Evolutionary conservation across 1,140 invertebrate species (phyloP), one percentile per base, ranked within the genome.

Genomic region (Hormaphis cornu): DNA sequence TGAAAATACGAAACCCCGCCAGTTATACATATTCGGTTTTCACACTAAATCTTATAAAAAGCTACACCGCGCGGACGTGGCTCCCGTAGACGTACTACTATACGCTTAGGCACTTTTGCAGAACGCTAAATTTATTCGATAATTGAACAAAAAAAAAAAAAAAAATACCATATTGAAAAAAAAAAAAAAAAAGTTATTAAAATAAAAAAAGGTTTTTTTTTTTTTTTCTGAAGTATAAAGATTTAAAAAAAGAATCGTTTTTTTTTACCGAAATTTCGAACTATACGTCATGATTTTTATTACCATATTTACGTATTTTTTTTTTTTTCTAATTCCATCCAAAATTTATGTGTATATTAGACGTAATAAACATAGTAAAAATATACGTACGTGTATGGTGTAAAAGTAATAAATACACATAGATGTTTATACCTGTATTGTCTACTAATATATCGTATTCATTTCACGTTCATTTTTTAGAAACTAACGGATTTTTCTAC

Each of bases 391-490:
- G 12, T 33, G 20, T 22, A 50, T 4, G 20, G 16, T 50, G 20
- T 66, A 50, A 16, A 66, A 9, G 14, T n/a, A n/a, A n/a, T n/a
- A n/a, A n/a, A n/a, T n/a, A n/a, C n/a, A n/a, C n/a, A n/a, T n/a
- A n/a, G n/a, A n/a, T n/a, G n/a, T n/a, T n/a, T n/a, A n/a, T n/a
- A n/a, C n/a, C n/a, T n/a, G n/a, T n/a, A n/a, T n/a, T n/a, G n/a
- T n/a, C n/a, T n/a, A n/a, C n/a, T n/a, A n/a, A n/a, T n/a, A 40
- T 24, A 58, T 58, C 10, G 20, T 66, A 35, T 30, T 48, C 14
- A 66, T 48, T 66, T 35, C 61, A 50, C 61, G 9, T 48, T 66
- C 26, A 48, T 56, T 56, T 48, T 46, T 46, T 66, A 66, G 61
- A 50, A 22, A 16, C 61, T 48, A n/a, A 66, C 28, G 26, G 28